phyloP scores from a whole-genome alignment of 2,888 invertebrate species.

The Meta bourneti region DNA sequence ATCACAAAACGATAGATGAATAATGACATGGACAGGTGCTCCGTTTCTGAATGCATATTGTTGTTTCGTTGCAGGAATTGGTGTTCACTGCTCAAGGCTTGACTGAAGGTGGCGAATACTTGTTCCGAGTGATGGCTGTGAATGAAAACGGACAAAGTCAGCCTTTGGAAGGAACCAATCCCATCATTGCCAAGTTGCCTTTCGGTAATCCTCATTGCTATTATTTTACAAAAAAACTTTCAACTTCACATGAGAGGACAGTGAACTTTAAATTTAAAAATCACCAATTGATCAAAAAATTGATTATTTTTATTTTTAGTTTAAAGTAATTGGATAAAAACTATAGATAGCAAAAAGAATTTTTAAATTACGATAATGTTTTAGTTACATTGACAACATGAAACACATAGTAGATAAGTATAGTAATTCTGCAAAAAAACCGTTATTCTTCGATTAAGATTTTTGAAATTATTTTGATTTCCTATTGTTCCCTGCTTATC shows the following conservation, averaged over 20 bases:
- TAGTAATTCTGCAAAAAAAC: too few species aligned
- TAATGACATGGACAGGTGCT: neutral
- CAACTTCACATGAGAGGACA: neutral
- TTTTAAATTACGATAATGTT: too few species aligned
- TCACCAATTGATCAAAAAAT: too few species aligned
- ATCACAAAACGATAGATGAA: neutral
- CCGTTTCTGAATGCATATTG: too few species aligned
- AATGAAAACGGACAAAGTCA: slow-evolving; percentile 95
- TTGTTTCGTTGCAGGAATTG: slow-evolving; percentile 84
- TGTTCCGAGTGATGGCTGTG: slow-evolving; percentile 97
- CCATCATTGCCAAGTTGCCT: slow-evolving; percentile 92
- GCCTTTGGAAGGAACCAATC: slow-evolving; percentile 92
- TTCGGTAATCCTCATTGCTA: slow-evolving; percentile 82
- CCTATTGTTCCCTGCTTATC: too few species aligned
- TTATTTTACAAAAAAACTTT: neutral
- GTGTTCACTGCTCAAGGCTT: slow-evolving; percentile 94
- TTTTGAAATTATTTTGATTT: too few species aligned
- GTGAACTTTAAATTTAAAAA: neutral
- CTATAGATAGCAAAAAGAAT: too few species aligned
- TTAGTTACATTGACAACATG: too few species aligned
- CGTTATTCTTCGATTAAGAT: too few species aligned
- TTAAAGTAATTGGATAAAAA: too few species aligned
- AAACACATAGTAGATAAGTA: too few species aligned
- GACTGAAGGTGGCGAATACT: slow-evolving; percentile 97
- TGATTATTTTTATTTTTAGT: too few species aligned